Base-by-base conservation (phyloP, 2,113 vertebrate species). In the Deroptyus accipitrinus region DNA sequence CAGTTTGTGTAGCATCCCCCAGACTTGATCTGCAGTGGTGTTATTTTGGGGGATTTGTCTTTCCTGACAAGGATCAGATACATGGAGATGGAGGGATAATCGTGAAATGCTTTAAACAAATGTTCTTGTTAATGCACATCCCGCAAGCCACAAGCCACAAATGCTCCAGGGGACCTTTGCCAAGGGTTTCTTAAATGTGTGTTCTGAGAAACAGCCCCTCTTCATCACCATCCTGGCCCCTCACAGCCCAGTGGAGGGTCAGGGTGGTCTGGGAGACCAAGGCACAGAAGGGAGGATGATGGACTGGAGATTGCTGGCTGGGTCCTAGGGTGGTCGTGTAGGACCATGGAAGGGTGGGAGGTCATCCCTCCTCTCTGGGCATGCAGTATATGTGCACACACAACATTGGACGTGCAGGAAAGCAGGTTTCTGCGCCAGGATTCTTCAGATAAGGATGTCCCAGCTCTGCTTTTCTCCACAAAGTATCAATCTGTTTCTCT, bases 271-370 rank as follows among this genome's bases (percentile, higher is more conserved):
- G 41, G 30, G 27, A 44, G 27, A 25, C 30, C 22, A 49, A 30
- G 42, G 17, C 22, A 27, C 0, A 39, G 13, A 20, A 57, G n/a
- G 49, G 51, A 86, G 54, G 35, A 30, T 37, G 54, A 62, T 77
- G n/a, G 52, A 13, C 42, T 73, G 57, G 44, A 62, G 22, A 33
- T 41, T 57, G 44, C 35, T 88, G 69, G 5, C 17, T 81, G 73
- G 19, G 12, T 91, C 33, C 52, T 85, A 1, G 0, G 16, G 13
- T 75, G 80, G 4, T 57, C 0, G 0, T 42, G 27, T 8, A 6
- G n/a, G 44, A 55, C 25, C 42, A 10, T 8, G 35, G 62, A 83
- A 44, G 9, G 13, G 1, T 51, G 11, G 48, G 30, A 83, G 12
- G 6, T 33, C 13, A 12, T 22, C 39, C 24, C 19, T 37, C 9